Percentiles rank a stretch among this genome's conserved stretches.
phyloP scores from a whole-genome alignment of 2,888 invertebrate species.

The Watsonalla binaria region DNA sequence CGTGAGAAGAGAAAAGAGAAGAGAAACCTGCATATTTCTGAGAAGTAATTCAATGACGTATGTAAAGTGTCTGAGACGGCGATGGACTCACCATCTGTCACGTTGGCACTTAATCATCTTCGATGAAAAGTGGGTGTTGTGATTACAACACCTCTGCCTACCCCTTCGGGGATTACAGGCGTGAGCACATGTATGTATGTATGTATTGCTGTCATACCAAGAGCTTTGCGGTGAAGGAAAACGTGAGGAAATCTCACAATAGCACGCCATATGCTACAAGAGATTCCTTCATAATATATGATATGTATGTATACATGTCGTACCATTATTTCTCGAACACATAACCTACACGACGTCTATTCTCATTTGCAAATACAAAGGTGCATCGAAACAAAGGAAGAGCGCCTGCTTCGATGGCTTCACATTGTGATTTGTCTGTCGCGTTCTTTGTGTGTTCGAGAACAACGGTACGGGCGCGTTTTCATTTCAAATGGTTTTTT shows the following conservation, averaged over 20 bases:
- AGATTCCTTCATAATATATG: background rate
- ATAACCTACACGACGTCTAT: background rate
- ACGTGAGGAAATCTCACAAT: background rate
- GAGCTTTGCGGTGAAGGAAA: background rate
- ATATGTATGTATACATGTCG: background rate
- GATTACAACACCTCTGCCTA: too few relatives aligned
- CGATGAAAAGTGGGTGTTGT: too few relatives aligned
- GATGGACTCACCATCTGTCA: too few relatives aligned
- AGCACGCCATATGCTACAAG: background rate
- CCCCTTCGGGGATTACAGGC: too few relatives aligned
- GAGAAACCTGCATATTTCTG: too few relatives aligned
- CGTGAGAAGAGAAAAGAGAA: too few relatives aligned
- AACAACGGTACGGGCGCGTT: background rate
- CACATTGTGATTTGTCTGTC: slow-evolving; percentile 4
- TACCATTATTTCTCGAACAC: background rate
- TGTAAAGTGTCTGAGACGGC: too few relatives aligned
- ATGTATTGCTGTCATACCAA: background rate
- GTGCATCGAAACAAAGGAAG: slow-evolving; percentile 11
- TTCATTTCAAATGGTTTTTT: background rate
- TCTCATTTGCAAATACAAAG: slow-evolving; percentile 23
- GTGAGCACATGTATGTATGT: too few relatives aligned
- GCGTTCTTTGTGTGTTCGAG: background rate
- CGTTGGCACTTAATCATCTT: too few relatives aligned
- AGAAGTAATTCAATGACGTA: too few relatives aligned
- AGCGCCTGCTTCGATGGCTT: slow-evolving; percentile 32